These are phyloP conservation scores for Drosophila littoralis DNA, from an alignment of 1,140 invertebrate species.

Conservation along the genomic window DNA sequence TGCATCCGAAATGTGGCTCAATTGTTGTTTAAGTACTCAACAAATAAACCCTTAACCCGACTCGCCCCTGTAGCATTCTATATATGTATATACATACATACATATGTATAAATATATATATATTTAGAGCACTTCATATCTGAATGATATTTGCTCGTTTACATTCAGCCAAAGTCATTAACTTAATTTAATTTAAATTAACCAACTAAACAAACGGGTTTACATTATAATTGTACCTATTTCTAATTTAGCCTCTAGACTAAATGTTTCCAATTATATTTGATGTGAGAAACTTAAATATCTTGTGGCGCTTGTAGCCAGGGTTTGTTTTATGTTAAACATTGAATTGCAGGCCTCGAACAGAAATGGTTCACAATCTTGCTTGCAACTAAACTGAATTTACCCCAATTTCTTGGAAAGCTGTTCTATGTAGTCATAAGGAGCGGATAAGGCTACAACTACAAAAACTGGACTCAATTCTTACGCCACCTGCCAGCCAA, in stretches of 20 bases:
- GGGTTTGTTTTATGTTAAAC: too few species aligned
- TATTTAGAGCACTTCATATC: not conserved
- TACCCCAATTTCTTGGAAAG: too few species aligned
- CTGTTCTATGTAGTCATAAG: too few species aligned
- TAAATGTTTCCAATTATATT: not conserved
- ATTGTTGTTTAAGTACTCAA: constrained; percentile 40
- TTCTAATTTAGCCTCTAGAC: not conserved
- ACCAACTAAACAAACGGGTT: not conserved
- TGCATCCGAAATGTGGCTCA: constrained; percentile 25
- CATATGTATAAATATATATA: not conserved
- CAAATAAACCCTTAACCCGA: constrained; percentile 33
- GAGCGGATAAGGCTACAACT: too few species aligned
- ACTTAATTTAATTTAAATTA: constrained; percentile 10
- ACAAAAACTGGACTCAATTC: too few species aligned
- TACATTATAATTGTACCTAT: not conserved
- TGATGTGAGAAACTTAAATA: too few species aligned
- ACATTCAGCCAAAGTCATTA: not conserved
- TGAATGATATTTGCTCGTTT: constrained; percentile 1
- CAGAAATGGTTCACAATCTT: too few species aligned
- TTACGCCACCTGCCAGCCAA: too few species aligned
- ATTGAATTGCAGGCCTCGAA: too few species aligned
- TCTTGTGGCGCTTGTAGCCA: too few species aligned
- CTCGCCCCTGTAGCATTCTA: not conserved
- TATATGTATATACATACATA: not conserved
- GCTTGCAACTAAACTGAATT: too few species aligned